Conservation (phyloP, 2,888 invertebrate species). For the Phyllotreta striolata region DNA sequence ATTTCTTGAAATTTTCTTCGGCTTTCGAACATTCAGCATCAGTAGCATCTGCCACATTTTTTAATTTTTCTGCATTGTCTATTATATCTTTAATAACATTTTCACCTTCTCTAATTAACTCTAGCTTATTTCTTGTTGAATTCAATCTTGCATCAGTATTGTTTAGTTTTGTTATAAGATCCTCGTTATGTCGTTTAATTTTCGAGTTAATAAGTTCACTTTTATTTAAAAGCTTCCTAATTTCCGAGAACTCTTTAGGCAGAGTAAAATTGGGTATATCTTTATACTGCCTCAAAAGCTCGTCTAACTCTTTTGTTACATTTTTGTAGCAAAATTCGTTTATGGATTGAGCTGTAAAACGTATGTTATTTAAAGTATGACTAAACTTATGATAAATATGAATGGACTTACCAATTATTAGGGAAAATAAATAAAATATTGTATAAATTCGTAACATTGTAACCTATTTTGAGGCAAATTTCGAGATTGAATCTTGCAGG, state of each 20-base stretch:
- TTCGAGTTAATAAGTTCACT: constrained; percentile 3
- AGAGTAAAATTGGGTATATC: constrained; percentile 13
- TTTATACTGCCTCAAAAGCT: neutral
- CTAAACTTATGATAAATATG: neutral
- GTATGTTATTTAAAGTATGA: no score
- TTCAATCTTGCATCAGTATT: constrained; percentile 7
- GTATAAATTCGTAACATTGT: no score
- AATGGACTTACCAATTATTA: neutral
- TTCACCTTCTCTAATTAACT: constrained; percentile 1
- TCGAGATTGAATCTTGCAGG: neutral
- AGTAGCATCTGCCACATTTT: constrained; percentile 8
- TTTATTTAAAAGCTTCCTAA: constrained; percentile 14
- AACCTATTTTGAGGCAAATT: no score
- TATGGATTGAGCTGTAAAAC: constrained; percentile 3
- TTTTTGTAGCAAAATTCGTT: constrained; percentile 10
- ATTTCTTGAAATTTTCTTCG: constrained; percentile 5
- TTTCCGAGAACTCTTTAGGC: constrained; percentile 16
- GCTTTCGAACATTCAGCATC: neutral
- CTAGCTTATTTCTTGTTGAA: neutral
- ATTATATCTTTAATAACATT: constrained; percentile 7
- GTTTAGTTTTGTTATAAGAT: constrained; percentile 5
- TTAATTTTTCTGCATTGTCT: constrained; percentile 9
- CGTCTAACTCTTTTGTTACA: constrained; percentile 15
- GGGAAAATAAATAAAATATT: neutral
- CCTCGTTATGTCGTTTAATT: neutral